Evolutionary conservation across 2,888 invertebrate species (phyloP).

Genomic region (Mythimna impura): DNA sequence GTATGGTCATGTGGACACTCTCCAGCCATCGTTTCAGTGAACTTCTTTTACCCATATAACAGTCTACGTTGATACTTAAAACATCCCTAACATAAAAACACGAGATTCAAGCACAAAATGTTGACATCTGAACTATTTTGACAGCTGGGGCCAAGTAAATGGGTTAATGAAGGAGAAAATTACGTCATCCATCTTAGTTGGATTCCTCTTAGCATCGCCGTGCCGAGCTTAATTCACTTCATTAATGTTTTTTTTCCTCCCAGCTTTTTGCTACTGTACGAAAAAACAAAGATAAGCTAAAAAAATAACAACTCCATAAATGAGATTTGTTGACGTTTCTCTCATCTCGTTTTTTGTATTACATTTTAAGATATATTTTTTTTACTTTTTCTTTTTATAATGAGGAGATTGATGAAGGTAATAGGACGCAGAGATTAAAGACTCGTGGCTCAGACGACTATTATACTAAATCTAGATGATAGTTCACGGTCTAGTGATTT

Average conservation of each 20-base stretch:
- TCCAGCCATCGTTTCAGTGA: background rate
- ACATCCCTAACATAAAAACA: conserved; percentile 15
- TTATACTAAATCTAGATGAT: conserved; percentile 43
- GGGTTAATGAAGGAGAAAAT: conserved; percentile 88
- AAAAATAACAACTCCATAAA: conserved; percentile 70
- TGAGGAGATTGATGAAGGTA: conserved; percentile 48
- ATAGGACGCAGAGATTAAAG: conserved; percentile 42
- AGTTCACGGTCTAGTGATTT: conserved; percentile 47
- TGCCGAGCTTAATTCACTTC: conserved; percentile 82
- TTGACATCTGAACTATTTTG: conserved; percentile 80
- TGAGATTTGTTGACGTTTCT: conserved; percentile 64
- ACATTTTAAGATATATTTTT: conserved; percentile 54
- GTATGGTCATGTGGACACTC: no score
- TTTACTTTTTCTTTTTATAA: conserved; percentile 47
- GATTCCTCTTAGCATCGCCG: conserved; percentile 82
- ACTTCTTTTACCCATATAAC: background rate
- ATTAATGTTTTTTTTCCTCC: conserved; percentile 76
- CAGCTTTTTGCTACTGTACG: conserved; percentile 71
- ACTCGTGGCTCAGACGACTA: conserved; percentile 23
- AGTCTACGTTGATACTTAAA: background rate
- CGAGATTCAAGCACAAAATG: conserved; percentile 57
- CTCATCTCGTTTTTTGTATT: conserved; percentile 57
- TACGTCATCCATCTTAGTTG: conserved; percentile 87
- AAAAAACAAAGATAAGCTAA: conserved; percentile 73
- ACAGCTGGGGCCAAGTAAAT: conserved; percentile 80